Evolutionary conservation across 2,888 invertebrate species (phyloP).

Genomic region (Drosophila kokeensis): DNA sequence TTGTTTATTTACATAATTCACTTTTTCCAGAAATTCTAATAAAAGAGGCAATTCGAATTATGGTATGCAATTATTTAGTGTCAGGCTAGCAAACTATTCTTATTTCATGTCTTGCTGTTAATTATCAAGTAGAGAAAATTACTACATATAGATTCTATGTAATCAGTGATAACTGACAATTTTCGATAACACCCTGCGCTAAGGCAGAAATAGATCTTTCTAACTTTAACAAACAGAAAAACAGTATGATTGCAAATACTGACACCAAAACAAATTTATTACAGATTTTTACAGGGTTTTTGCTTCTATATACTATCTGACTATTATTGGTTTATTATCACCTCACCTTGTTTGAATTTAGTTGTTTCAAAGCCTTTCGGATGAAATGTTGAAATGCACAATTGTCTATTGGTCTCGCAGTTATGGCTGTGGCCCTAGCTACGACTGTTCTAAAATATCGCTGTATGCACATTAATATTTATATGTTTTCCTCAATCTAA

Average conservation of each 20-base stretch:
- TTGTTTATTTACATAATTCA: background rate
- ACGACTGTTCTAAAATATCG: background rate
- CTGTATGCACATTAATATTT: background rate
- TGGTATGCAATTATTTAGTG: background rate
- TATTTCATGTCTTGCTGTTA: background rate
- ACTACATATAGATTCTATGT: background rate
- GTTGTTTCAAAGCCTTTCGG: background rate
- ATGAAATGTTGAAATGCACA: background rate
- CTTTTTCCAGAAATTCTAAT: background rate
- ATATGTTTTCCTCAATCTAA: too few species aligned
- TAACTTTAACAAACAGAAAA: background rate
- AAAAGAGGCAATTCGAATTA: background rate
- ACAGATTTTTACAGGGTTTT: background rate
- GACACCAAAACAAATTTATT: background rate
- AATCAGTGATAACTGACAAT: background rate
- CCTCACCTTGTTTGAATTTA: background rate
- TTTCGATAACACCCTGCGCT: background rate
- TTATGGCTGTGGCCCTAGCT: background rate
- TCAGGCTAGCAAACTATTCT: background rate
- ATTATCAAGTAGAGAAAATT: background rate
- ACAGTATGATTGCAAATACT: background rate
- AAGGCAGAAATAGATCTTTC: background rate
- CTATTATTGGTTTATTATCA: background rate
- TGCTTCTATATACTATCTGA: background rate
- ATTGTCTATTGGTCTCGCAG: background rate